A percentile compares a stretch with the other conserved stretches of the same genome.
Conservation (phyloP, 1,140 invertebrate genomes). For the Brachionus rubens region DNA sequence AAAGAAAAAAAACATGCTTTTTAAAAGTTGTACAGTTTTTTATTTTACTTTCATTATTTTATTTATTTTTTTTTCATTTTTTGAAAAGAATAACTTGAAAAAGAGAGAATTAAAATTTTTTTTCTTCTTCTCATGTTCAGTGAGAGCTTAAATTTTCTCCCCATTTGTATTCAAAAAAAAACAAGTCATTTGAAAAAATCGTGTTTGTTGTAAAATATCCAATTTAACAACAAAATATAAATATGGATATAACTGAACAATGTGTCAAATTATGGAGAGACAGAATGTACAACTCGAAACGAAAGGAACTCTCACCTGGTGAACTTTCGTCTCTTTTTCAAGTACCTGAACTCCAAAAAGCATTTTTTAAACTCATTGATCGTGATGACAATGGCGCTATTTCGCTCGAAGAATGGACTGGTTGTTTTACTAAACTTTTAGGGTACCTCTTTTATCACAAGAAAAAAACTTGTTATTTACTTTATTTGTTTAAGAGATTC, state of each 20-base stretch:
- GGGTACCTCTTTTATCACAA: background rate
- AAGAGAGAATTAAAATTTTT: too few species aligned
- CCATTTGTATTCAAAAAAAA: too few species aligned
- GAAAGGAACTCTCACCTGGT: constrained; percentile 14
- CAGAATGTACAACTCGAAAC: background rate
- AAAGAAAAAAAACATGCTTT: too few species aligned
- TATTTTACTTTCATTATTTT: too few species aligned
- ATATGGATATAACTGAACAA: background rate
- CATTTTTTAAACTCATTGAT: constrained; percentile 35
- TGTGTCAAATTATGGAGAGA: constrained; percentile 18
- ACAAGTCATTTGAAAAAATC: too few species aligned
- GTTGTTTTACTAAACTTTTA: constrained; percentile 32
- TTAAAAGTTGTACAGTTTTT: too few species aligned
- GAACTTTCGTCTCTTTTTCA: constrained; percentile 4
- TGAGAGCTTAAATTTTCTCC: too few species aligned
- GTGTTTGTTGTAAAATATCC: too few species aligned
- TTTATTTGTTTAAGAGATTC: background rate
- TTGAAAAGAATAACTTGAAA: too few species aligned
- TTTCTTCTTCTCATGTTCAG: too few species aligned
- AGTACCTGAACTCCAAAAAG: background rate
- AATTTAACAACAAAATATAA: too few species aligned
- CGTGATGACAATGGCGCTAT: constrained; percentile 22
- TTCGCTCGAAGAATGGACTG: constrained; percentile 43
- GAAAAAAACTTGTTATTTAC: background rate
- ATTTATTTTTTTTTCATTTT: too few species aligned